phyloP scores from a whole-genome alignment of 2,113 vertebrate genomes.

The Symphodus melops region DNA sequence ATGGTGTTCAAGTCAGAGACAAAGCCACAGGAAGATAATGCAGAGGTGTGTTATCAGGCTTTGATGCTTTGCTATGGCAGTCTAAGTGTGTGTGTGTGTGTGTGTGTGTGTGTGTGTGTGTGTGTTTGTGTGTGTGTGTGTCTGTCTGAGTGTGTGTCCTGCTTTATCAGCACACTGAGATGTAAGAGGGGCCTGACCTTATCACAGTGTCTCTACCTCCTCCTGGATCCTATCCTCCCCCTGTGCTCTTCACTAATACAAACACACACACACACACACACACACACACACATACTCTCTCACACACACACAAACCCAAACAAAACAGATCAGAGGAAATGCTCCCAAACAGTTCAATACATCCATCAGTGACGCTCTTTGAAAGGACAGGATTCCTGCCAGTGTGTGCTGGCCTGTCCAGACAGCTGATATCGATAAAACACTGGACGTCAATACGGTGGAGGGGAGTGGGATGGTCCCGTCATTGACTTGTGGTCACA shows the following conservation, averaged over 20 bases:
- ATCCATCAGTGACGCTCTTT: constrained; percentile 51
- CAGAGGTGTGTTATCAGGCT: constrained; percentile 56
- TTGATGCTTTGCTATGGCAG: constrained; percentile 59
- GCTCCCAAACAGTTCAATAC: constrained; percentile 65
- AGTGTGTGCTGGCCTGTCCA: constrained; percentile 41
- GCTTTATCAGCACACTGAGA: constrained; percentile 69
- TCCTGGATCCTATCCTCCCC: constrained; percentile 36
- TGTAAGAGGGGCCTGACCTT: constrained; percentile 67
- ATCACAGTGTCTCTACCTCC: constrained; percentile 55
- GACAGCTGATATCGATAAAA: constrained; percentile 53
- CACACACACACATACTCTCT: constrained; percentile 32
- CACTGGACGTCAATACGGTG: constrained; percentile 16
- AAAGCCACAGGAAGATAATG: constrained; percentile 57
- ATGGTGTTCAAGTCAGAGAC: constrained; percentile 27
- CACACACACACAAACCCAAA: constrained; percentile 30
- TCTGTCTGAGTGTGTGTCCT: constrained; percentile 38
- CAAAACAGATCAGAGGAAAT: constrained; percentile 62
- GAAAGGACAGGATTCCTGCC: constrained; percentile 43
- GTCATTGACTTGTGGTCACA: constrained; percentile 40
- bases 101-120: constrained; percentile 38
- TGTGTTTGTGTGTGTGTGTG: constrained; percentile 36
- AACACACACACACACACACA: constrained; percentile 36
- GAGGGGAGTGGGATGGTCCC: constrained; percentile 23
- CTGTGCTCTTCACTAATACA: constrained; percentile 38
- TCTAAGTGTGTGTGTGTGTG: constrained; percentile 41